Evolutionary conservation across 2,113 vertebrate species (phyloP), one percentile per base, ranked within the genome.

Genomic region (Solea solea): DNA sequence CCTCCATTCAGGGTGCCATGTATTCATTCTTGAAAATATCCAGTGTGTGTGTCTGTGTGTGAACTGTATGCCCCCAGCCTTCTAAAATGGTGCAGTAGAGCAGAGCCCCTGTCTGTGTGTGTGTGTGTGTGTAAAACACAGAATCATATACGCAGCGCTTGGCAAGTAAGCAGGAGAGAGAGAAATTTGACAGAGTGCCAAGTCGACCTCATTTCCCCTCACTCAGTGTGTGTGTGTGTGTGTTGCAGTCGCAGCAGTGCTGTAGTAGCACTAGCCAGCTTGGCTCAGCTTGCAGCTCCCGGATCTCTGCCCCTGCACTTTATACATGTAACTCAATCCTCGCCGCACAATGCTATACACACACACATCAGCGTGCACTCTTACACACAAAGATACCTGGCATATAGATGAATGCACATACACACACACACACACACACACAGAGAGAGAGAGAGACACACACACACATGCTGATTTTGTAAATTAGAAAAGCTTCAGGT

Each of bases 291-390:
- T 28, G 10, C 75, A 80, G 69, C 84, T 81, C 82, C 85, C 68
- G 54, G 78, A 90, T 89, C 84, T 86, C 82, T 72, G 67, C 76
- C 79, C 21, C 82, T 86, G 85, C 83, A 78, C 86, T 90, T 90
- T 87, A 87, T 86, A 83, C 85, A 81, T 89, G 92, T 90, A 92
- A 93, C 89, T 54, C 63, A 82, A 91, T 80, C 82, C 69, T 54
- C 49, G 39, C 52, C 53, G 61, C 77, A 74, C 75, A 72, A 56
- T 42, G 40, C 72, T 45, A 54, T 58, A 65, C 12, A 54, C 49
- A 5, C 3, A 14, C 41, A n/a, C 34, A 5, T 58, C 50, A 58
- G 10, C 27, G 5, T 11, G 63, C n/a, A 9, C 16, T 3, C 25
- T 27, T 21, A 54, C 59, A 15, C 41, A 42, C 68, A 70, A 46